Evolutionary conservation across 2,113 vertebrate genomes (phyloP).

Genomic region (Hyperopisus bebe): DNA sequence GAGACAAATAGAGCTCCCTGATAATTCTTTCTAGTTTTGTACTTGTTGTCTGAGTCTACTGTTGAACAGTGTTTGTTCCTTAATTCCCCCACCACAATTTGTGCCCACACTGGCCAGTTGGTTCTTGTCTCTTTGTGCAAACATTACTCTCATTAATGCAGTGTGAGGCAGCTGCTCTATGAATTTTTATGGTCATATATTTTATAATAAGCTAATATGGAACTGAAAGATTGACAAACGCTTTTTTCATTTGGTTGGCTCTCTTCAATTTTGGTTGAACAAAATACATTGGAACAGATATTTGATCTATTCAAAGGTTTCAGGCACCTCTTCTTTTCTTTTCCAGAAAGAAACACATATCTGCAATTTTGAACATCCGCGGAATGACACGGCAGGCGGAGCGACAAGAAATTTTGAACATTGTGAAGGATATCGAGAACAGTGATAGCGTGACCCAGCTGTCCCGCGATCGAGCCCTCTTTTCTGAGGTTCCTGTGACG

Average conservation of each 20-base stretch:
- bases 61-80: neutral
- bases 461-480: conserved; percentile 62
- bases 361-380: conserved; percentile 73
- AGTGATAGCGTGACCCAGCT: conserved; percentile 31
- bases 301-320: neutral
- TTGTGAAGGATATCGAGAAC: conserved; percentile 72
- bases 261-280: neutral
- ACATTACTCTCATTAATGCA: neutral
- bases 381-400: conserved; percentile 62
- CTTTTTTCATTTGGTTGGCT: neutral
- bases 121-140: neutral
- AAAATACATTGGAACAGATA: neutral
- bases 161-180: neutral
- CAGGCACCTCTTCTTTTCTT: neutral
- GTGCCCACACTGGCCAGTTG: neutral
- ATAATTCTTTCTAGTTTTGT: neutral
- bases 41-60: conserved; percentile 14
- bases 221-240: neutral
- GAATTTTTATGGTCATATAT: neutral
- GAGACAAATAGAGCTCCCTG: neutral
- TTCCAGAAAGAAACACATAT: conserved; percentile 74
- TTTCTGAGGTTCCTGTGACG: conserved; percentile 68
- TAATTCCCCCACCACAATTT: neutral
- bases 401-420: conserved; percentile 77
- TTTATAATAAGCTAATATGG: neutral